phyloP scores from a whole-genome alignment of 2,113 vertebrate species.

The Nothobranchius furzeri region DNA sequence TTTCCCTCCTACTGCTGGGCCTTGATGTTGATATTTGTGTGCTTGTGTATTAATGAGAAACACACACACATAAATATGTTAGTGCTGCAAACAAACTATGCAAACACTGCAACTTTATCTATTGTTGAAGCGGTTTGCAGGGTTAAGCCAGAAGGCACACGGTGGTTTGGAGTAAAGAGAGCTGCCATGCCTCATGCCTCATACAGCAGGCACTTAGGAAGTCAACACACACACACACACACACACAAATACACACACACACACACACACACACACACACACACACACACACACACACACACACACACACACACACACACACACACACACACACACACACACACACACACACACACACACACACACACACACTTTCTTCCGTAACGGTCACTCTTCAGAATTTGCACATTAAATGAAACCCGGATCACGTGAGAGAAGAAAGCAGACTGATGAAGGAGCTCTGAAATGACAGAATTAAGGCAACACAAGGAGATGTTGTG shows the following conservation, averaged over 20 bases:
- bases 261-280: too few species aligned
- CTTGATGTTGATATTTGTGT: constrained; percentile 7
- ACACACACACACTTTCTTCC: neutral
- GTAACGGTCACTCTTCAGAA: constrained; percentile 3
- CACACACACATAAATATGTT: constrained; percentile 9
- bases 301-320: neutral
- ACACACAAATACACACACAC: neutral
- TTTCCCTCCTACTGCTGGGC: neutral
- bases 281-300: constrained; percentile 4
- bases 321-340: too few species aligned
- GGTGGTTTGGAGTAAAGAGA: constrained; percentile 52
- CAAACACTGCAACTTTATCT: constrained; percentile 85
- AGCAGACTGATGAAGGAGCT: constrained; percentile 3
- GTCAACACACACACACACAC: constrained; percentile 21
- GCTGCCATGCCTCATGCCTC: constrained; percentile 54
- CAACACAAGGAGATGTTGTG: constrained; percentile 47
- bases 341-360: constrained; percentile 9
- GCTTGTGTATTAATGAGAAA: constrained; percentile 9
- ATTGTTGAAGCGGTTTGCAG: constrained; percentile 86
- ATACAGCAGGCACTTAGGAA: constrained; percentile 50
- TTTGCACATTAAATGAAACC: constrained; percentile 29
- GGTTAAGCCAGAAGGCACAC: constrained; percentile 80
- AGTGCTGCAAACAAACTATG: constrained; percentile 80
- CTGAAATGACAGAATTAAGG: constrained; percentile 24
- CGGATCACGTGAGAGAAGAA: constrained; percentile 10